Evolutionary conservation across 2,797 vertebrate genomes (phyloP), one percentile per base, ranked within the genome.

Genomic region (Jordanella pulchra): DNA sequence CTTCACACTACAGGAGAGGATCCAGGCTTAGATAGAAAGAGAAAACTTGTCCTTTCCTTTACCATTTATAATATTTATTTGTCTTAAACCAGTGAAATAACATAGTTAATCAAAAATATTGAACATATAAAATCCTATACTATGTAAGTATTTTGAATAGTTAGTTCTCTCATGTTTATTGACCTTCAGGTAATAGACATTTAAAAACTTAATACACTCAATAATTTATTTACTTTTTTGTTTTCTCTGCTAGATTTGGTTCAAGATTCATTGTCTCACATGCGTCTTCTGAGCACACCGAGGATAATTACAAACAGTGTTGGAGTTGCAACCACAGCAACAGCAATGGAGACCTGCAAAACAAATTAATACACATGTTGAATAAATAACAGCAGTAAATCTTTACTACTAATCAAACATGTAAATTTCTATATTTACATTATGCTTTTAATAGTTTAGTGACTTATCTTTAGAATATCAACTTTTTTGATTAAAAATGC

Each of bases 271-370:
- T 61, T 53, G 28, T 61, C 76, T 74, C 80, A 82, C 50, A 30
- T 15, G 2, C 23, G 71, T 71, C 88, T 81, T 79, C 86, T 86
- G 67, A 87, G 7, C 30, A 80, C 48, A 35, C 80, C 64, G 1
- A 82, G 56, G 63, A 89, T 32, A 47, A 92, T 61, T 21, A 91
- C 55, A 69, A 91, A 23, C 14, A 88, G 42, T 3, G 88, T 73
- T 10, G 92, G 84, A 70, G 88, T 87, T 68, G 88, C 83, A 47
- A 91, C 80, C 63, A 91, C 68, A 1, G 83, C 91, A 50, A 91
- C 82, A 28, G 87, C 76, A 21, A 77, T 83, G 61, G 73, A 90
- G 42, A 89, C 65, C 94, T 94, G 89, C 64, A 78, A 83, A 18
- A 72, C 66, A 72, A 65, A 84, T 21, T 77, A 3, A 69, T 13